These are phyloP conservation scores for Strix aluco DNA, from an alignment of 2,113 vertebrate species.

Conservation along the genomic window DNA sequence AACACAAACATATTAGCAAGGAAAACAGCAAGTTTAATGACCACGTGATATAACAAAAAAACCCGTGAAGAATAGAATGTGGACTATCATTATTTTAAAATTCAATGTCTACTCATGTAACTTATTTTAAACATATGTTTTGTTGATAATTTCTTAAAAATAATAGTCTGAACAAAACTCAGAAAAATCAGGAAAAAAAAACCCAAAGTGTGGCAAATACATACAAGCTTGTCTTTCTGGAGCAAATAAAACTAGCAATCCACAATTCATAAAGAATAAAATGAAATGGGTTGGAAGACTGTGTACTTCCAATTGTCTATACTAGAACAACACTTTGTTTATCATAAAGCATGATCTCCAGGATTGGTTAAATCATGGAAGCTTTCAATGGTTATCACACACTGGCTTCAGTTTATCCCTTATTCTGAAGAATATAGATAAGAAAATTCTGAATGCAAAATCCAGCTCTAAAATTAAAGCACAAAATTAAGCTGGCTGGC, in stretches of 20 bases:
- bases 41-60: background rate
- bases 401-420: background rate
- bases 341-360: background rate
- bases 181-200: background rate
- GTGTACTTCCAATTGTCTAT: background rate
- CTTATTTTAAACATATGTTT: background rate
- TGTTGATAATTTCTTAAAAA: background rate
- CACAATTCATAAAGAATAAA: background rate
- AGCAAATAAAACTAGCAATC: background rate
- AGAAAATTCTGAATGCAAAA: background rate
- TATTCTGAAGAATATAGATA: background rate
- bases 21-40: background rate
- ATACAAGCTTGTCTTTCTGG: background rate
- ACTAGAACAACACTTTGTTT: background rate
- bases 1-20: background rate
- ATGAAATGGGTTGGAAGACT: background rate
- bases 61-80: background rate
- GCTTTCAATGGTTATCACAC: background rate
- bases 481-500: background rate
- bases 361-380: background rate
- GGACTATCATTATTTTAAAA: background rate
- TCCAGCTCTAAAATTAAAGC: background rate
- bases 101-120: background rate
- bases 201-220: background rate
- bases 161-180: background rate